Conservation (phyloP, 2,113 vertebrate genomes). For the Percina caprodes region DNA sequence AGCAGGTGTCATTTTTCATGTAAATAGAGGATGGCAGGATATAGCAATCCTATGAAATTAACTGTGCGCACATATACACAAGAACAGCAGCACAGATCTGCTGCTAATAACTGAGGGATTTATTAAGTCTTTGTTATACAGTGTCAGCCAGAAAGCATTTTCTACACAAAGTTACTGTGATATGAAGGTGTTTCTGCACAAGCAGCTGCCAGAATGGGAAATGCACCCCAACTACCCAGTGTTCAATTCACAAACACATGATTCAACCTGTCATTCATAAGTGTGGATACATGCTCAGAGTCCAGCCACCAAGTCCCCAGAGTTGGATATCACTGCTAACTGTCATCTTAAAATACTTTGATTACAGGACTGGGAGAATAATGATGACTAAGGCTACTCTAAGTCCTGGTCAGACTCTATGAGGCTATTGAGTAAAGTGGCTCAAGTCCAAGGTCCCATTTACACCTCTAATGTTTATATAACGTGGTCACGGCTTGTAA, state of each 20-base stretch:
- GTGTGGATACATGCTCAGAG: conserved; percentile 70
- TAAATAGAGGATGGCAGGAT: conserved; percentile 68
- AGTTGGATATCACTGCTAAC: conserved; percentile 74
- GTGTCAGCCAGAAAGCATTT: conserved; percentile 37
- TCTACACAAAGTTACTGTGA: conserved; percentile 19
- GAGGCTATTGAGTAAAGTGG: conserved; percentile 42
- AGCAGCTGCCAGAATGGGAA: conserved; percentile 54
- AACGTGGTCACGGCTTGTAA: background rate
- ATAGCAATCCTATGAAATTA: conserved; percentile 63
- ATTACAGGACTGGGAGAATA: conserved; percentile 66
- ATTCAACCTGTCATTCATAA: conserved; percentile 72
- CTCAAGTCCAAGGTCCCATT: conserved; percentile 54
- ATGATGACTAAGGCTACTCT: conserved; percentile 70
- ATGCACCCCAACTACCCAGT: conserved; percentile 32
- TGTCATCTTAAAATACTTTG: conserved; percentile 70
- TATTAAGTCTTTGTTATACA: conserved; percentile 8
- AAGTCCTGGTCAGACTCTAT: conserved; percentile 43
- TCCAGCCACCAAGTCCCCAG: conserved; percentile 53
- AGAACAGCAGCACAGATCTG: conserved; percentile 33
- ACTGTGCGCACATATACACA: conserved; percentile 39
- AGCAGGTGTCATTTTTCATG: conserved; percentile 73
- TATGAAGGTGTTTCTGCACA: conserved; percentile 51
- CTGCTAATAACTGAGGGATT: background rate
- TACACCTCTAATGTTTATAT: conserved; percentile 41
- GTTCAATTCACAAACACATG: conserved; percentile 70